Evolutionary conservation across 1,140 invertebrate genomes (phyloP).

Genomic region (Mercenaria mercenaria): DNA sequence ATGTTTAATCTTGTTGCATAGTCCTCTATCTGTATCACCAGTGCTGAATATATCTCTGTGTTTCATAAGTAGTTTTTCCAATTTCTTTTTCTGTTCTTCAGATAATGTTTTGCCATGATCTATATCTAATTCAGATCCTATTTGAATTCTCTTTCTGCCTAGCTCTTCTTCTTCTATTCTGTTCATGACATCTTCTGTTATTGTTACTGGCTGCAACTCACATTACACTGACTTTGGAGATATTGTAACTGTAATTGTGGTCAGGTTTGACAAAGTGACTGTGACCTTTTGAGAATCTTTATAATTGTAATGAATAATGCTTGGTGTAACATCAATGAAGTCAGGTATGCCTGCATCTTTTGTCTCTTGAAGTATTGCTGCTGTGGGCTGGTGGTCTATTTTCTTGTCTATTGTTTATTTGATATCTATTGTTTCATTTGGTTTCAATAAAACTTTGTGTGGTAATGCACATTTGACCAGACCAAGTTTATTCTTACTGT

Average conservation of each 20-base stretch:
- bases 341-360: not conserved
- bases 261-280: constrained; percentile 19
- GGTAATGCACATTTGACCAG: constrained; percentile 2
- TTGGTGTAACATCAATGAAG: constrained; percentile 26
- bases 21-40: constrained; percentile 53
- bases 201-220: constrained; percentile 44
- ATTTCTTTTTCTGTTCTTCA: not conserved
- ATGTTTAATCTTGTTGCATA: constrained; percentile 40
- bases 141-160: not conserved
- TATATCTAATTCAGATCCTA: not conserved
- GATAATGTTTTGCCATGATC: not conserved
- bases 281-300: not conserved
- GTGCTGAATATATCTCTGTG: constrained; percentile 52
- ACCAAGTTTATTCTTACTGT: not conserved
- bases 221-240: constrained; percentile 24
- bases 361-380: constrained; percentile 5
- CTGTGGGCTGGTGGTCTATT: not conserved
- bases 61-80: not conserved
- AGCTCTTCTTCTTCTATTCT: not conserved
- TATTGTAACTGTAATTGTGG: constrained; percentile 29
- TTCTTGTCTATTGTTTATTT: not conserved
- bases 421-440: not conserved
- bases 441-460: not conserved
- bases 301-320: not conserved
- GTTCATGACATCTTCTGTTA: not conserved